Conservation (phyloP, 1,140 invertebrate species). For the Uloborus diversus region DNA sequence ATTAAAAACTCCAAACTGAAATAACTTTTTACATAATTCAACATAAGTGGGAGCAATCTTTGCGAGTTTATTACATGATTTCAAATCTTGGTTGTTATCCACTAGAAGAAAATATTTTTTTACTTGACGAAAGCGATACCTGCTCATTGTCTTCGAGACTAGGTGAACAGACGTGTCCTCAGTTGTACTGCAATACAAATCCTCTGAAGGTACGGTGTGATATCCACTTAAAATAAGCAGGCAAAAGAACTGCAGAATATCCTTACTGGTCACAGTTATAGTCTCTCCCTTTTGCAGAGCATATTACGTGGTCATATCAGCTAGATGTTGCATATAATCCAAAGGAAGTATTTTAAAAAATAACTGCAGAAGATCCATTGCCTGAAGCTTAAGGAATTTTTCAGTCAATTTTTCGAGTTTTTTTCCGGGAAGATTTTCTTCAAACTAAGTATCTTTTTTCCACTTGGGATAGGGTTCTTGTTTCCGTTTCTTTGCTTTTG, state of each 20-base stretch:
- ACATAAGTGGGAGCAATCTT: slow-evolving; percentile 15
- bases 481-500: too few relatives aligned
- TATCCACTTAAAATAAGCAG: slow-evolving; percentile 14
- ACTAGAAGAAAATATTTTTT: slow-evolving; percentile 5
- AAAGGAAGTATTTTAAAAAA: too few relatives aligned
- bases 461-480: too few relatives aligned
- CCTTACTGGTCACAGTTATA: too few relatives aligned
- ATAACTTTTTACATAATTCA: too few relatives aligned
- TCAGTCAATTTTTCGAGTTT: neutral
- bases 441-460: too few relatives aligned
- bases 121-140: slow-evolving; percentile 5
- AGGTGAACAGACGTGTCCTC: slow-evolving; percentile 1
- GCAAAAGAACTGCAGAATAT: neutral
- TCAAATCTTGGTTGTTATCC: slow-evolving; percentile 8
- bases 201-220: neutral
- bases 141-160: too few relatives aligned
- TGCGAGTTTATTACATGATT: slow-evolving; percentile 7
- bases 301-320: neutral
- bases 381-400: neutral
- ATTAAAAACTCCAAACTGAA: too few relatives aligned
- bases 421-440: neutral
- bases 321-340: too few relatives aligned
- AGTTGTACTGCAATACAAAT: neutral
- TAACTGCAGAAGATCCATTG: too few relatives aligned
- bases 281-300: slow-evolving; percentile 8